Base-by-base conservation (phyloP, 2,888 invertebrate genomes). In the Cacoxenus indagator region DNA sequence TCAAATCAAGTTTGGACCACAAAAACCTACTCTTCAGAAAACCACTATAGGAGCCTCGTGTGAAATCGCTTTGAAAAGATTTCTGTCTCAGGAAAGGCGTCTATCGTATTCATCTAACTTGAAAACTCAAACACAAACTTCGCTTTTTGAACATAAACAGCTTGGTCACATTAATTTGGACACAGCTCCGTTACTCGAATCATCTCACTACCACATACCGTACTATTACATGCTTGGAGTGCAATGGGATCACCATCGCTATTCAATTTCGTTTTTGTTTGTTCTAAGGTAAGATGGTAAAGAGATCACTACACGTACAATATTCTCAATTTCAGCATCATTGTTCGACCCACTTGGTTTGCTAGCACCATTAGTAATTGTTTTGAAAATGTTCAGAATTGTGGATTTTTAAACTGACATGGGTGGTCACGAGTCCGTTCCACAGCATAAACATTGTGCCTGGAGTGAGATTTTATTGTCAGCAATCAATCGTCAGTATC, bases 21-120 rank as follows among this genome's bases (percentile, higher is more conserved):
- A 46, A 46, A 37, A 46, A 14, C 75, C 74, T 2, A 70, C 64
- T 24, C 67, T 75, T 1, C 75, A 75, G 19, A 45, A 76, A 57
- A 74, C 76, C 0, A 45, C 71, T 9, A 57, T 75, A 6, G 74
- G 75, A 17, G 31, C 4, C 31, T 31, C 31, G 9, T 31, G 5
- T 31, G 9, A 31, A 9, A 31, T 31, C 31, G 9, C 4, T 31
- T 9, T 6, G 4, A 31, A 31, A 31, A 31, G 31, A 6, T 31
- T 31, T 31, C 9, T 31, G 31, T 31, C 31, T 31, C 31, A 6
- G 31, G 9, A 31, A 9, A 31, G 9, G 31, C 31, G 31, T 4
- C 31, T 31, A 6, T 31, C 31, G 4, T 9, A 9, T 31, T 31
- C 31, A 31, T 4, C 31, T 31, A 9, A 31, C 9, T 31, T 9